Conservation (phyloP, 1,140 invertebrate genomes). For the Trachelipus rathkii region DNA sequence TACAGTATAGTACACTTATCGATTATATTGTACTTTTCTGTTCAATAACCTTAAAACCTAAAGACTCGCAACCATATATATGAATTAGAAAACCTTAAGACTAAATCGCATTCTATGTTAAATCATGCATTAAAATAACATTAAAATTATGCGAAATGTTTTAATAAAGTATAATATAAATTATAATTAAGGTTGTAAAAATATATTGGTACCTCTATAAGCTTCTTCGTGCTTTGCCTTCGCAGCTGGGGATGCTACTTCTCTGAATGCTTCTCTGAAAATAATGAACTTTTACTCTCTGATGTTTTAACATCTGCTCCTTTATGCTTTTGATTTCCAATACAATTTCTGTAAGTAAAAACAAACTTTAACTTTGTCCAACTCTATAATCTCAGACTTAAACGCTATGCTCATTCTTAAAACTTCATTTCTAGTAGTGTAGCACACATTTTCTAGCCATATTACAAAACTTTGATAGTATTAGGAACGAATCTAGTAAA, state of each 20-base stretch:
- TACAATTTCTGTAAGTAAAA: neutral
- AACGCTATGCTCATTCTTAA: no score
- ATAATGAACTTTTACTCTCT: slow-evolving; percentile 22
- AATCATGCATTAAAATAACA: neutral
- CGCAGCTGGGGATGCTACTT: slow-evolving; percentile 38
- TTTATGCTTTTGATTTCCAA: slow-evolving; percentile 18
- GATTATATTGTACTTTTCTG: no score
- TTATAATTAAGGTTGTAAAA: neutral
- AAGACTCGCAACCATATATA: neutral
- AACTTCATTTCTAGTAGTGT: no score
- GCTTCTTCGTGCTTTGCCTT: slow-evolving; percentile 39
- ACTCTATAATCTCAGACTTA: no score
- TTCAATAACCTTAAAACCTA: neutral
- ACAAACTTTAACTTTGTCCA: no score
- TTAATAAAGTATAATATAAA: neutral
- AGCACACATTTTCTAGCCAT: no score
- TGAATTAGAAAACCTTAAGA: neutral
- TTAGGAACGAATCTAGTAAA: no score
- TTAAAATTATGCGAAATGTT: neutral
- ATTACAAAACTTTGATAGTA: no score
- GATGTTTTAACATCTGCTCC: slow-evolving; percentile 14
- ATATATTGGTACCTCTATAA: slow-evolving; percentile 30
- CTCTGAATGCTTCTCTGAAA: slow-evolving; percentile 35
- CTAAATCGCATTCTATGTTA: neutral
- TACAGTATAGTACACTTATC: neutral